Evolutionary conservation across 2,113 vertebrate species (phyloP).

Genomic region (Ranitomeya variabilis): DNA sequence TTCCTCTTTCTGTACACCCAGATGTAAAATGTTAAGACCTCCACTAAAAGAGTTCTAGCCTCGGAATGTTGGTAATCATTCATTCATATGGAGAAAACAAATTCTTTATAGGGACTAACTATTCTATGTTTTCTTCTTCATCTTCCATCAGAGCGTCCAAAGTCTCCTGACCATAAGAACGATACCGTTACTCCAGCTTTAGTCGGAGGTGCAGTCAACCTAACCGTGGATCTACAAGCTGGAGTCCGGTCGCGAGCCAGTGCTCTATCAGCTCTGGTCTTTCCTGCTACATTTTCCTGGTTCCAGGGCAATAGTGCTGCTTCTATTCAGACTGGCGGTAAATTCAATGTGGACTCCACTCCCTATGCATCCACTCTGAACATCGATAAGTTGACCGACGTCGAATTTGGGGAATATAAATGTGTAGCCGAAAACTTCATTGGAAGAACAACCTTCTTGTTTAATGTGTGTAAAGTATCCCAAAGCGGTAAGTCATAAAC

Average conservation of each 20-base stretch:
- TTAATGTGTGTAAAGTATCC: not conserved
- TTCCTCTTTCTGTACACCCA: too few relatives aligned
- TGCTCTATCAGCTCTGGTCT: too few relatives aligned
- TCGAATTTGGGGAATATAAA: conserved; percentile 6
- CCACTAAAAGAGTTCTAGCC: too few relatives aligned
- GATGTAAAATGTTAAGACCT: too few relatives aligned
- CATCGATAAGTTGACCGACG: not conserved
- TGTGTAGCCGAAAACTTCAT: conserved; percentile 1
- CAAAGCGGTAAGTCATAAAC: not conserved
- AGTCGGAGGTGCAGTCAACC: not conserved
- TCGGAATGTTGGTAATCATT: too few relatives aligned
- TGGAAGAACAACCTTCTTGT: not conserved
- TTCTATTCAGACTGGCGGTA: not conserved
- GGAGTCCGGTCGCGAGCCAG: not conserved
- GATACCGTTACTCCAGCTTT: not conserved
- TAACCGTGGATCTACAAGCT: not conserved
- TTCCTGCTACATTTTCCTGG: conserved; percentile 14
- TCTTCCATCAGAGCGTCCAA: not conserved
- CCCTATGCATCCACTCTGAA: not conserved
- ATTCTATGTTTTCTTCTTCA: too few relatives aligned
- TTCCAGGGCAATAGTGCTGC: not conserved
- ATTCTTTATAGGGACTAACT: too few relatives aligned
- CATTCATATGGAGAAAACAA: too few relatives aligned
- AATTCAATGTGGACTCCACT: not conserved
- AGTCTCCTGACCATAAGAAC: not conserved